Base-by-base conservation (phyloP, 2,797 vertebrate species). In the Cynopterus sphinx region DNA sequence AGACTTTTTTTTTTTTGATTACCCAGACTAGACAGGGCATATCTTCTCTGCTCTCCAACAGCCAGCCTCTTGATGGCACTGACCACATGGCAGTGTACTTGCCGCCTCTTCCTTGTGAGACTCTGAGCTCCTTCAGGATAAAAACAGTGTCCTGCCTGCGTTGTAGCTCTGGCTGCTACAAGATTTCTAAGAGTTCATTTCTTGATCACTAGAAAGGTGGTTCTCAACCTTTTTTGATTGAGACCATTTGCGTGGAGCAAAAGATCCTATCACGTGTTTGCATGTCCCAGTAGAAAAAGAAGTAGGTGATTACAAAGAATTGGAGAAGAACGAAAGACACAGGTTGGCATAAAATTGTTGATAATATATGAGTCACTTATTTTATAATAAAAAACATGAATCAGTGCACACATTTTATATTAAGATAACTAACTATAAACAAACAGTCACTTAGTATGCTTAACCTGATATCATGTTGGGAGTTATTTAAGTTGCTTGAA, bases 321-420 rank as follows among this genome's bases (percentile, higher is more conserved):
- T 94, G 33, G n/a, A 67, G 28, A 93, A 31, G 26, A 82, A 67
- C 22, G 57, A 53, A 94, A 94, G 68, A 82, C 15, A 61, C 2
- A 79, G 33, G 16, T 77, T 87, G 28, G 9, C 74, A 33, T 93
- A 88, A 90, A 95, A 71, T 46, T 92, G n/a, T 70, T 88, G 53
- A 51, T 70, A 83, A 70, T 79, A 33, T 85, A 49, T 51, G 33
- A 51, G 51, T 55, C 55, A 63, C 43, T 91, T 59, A 84, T 2
- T 73, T 94, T 90, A 68, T 82, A 57, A 65, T 77, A 92, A 73
- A 92, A 95, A 83, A 74, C 9, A 59, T 43, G 19, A 6, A 65
- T 26, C 41, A 6, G 43, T 33, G 12, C 19, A 75, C 5, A 88
- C 12, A 68, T 74, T 79, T 87, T 93, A 85, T 49, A 49, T 71